Evolutionary conservation across 1,140 invertebrate species (phyloP).

Genomic region (Portunus trituberculatus): DNA sequence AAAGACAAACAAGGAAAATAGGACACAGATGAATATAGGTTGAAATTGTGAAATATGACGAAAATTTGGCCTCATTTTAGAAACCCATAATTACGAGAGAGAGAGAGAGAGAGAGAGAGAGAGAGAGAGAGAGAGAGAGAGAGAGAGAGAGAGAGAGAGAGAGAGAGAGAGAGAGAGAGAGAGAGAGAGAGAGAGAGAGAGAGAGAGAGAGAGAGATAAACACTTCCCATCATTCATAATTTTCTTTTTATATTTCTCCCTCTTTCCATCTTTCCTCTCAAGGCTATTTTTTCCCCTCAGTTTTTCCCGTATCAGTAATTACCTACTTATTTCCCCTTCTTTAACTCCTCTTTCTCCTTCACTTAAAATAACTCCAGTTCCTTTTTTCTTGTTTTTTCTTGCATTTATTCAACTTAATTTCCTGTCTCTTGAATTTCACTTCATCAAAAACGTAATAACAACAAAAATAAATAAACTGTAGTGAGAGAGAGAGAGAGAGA

Average conservation of each 20-base stretch:
- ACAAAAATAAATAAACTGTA: background rate
- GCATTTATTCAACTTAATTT: background rate
- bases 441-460: constrained; percentile 12
- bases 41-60: too few relatives aligned
- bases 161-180: background rate
- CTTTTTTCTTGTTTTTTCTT: background rate
- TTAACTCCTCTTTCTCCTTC: background rate
- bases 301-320: background rate
- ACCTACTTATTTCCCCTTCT: background rate
- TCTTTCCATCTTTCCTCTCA: background rate
- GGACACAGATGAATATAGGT: too few relatives aligned
- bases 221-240: background rate
- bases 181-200: too few relatives aligned
- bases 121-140: background rate
- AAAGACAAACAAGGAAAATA: too few relatives aligned
- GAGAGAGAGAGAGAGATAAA: background rate
- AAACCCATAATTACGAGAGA: too few relatives aligned
- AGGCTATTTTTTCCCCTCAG: too few relatives aligned
- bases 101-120: too few relatives aligned
- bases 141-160: too few relatives aligned
- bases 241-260: background rate
- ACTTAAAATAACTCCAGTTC: background rate
- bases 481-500: too few relatives aligned
- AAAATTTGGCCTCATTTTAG: too few relatives aligned
- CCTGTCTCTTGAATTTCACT: background rate